phyloP scores from a whole-genome alignment of 2,113 vertebrate genomes.

The Gymnobelideus leadbeateri region DNA sequence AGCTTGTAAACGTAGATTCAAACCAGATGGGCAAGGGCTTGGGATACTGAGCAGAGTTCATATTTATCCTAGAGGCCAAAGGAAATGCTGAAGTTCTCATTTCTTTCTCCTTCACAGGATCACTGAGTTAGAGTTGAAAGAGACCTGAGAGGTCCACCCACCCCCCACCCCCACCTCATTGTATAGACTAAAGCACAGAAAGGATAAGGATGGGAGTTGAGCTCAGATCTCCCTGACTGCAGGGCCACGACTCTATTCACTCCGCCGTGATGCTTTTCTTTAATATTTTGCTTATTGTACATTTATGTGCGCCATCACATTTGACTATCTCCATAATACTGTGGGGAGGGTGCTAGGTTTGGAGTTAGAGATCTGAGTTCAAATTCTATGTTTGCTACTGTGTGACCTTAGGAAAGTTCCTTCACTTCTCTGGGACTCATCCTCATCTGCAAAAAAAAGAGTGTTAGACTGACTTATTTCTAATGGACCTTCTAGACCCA shows the following conservation, averaged over 20 bases:
- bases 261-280: background rate
- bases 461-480: background rate
- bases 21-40: no score
- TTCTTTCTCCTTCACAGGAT: no score
- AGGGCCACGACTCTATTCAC: background rate
- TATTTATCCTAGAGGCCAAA: no score
- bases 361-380: background rate
- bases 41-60: no score
- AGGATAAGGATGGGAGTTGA: background rate
- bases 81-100: no score
- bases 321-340: background rate
- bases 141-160: no score
- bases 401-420: background rate
- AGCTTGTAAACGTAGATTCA: no score
- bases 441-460: background rate
- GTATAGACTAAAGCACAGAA: background rate
- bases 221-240: no score
- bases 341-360: background rate
- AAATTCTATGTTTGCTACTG: background rate
- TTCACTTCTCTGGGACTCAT: background rate
- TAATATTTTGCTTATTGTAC: background rate
- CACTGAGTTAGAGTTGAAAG: no score
- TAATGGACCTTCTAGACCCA: background rate
- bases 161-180: background rate
- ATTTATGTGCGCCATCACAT: background rate